Conservation (phyloP, 2,797 vertebrate species). For the Cryptoblepharus egeriae region DNA sequence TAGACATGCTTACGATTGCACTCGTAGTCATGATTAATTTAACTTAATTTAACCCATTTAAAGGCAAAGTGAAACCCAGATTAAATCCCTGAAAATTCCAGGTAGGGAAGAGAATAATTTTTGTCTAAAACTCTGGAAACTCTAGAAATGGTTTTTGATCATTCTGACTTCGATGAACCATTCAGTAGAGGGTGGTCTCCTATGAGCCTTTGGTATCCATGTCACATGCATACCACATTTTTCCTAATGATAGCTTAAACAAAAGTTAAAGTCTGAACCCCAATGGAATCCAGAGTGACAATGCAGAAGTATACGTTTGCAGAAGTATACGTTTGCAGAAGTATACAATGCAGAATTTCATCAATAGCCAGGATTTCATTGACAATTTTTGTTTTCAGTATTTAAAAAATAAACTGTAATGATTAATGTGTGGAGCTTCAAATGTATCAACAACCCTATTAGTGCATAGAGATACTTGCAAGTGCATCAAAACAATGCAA, state of each 20-base stretch:
- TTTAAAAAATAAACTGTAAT: neutral
- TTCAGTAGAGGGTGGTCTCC: neutral
- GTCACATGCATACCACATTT: neutral
- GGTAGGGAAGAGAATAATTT: too few species aligned
- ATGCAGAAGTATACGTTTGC: neutral
- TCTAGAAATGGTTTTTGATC: too few species aligned
- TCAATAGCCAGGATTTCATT: too few species aligned
- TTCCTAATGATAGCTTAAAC: neutral
- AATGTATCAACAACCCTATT: neutral
- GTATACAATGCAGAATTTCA: neutral
- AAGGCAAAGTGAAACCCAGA: neutral
- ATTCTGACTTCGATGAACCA: too few species aligned
- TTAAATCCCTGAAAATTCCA: too few species aligned
- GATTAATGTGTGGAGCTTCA: neutral
- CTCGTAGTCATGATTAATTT: too few species aligned
- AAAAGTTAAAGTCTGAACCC: neutral
- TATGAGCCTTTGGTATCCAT: neutral
- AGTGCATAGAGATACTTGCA: too few species aligned
- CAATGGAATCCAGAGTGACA: neutral
- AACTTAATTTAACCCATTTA: too few species aligned
- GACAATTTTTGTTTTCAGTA: neutral
- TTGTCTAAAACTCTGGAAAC: too few species aligned
- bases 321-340: neutral
- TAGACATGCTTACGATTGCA: too few species aligned
- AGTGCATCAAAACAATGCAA: too few species aligned